Evolutionary conservation across 2,888 invertebrate species (phyloP), one percentile per base, ranked within the genome.

Genomic region (Xestia c-nigrum): DNA sequence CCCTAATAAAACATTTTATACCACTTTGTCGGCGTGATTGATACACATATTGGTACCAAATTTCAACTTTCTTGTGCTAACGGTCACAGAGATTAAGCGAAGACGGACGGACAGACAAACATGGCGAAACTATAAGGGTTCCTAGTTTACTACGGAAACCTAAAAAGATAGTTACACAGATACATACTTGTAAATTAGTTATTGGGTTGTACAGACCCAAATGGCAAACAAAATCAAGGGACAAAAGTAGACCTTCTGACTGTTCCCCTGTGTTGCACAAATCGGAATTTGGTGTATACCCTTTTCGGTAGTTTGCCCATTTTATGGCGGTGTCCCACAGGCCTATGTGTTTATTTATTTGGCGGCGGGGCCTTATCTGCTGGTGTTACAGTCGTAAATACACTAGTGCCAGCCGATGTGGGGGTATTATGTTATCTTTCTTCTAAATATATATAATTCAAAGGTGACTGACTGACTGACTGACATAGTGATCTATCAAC

Each of bases 261-360:
- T 19, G 3, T 19, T 50, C 21, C 40, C 38, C 24, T 16, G 9
- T 46, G 43, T 14, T 64, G 21, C n/a, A 68, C 64, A 64, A 79
- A 78, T 74, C 68, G 19, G 71, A 81, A 73, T 73, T 75, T 67
- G 80, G 66, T 70, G 61, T 14, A 52, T 73, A 69, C 80, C 74
- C 69, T 70, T 63, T 77, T 75, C 72, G 79, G 83, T 85, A 80
- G 83, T 83, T 80, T 73, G 76, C 76, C 63, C 75, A 85, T 81
- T 83, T 84, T 81, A 86, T 77, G 66, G 80, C 83, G 85, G 84
- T 78, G 84, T 75, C 80, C 64, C 69, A 85, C 79, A 87, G 75
- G 50, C 63, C 72, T 72, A 71, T 70, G 76, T 78, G 74, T 71
- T 70, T 80, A 76, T 80, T 72, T 76, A 79, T 77, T 76, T 75